Evolutionary conservation across 1,140 invertebrate genomes (phyloP).

Genomic region (Pogonomyrmex barbatus): DNA sequence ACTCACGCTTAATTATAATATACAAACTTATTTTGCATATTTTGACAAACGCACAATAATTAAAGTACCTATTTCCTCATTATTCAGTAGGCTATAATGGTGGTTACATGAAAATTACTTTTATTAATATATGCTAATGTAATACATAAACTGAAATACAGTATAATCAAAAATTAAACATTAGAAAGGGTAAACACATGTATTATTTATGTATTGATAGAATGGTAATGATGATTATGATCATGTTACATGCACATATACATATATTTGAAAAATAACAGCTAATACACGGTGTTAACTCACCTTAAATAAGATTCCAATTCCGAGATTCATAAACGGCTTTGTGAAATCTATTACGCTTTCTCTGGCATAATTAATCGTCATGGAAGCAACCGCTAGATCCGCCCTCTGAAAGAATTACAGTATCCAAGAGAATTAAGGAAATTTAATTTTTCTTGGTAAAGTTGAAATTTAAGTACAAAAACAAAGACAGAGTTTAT

Average conservation of each 20-base stretch:
- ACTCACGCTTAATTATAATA: neutral
- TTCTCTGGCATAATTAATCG: slow-evolving; percentile 94
- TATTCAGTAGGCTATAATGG: slow-evolving; percentile 11
- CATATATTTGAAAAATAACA: neutral
- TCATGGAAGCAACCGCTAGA: slow-evolving; percentile 92
- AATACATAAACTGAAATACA: slow-evolving; percentile 26
- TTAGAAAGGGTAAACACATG: slow-evolving; percentile 5
- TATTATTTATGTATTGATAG: neutral
- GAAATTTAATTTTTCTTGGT: slow-evolving; percentile 26
- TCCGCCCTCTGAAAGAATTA: slow-evolving; percentile 89
- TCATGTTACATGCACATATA: slow-evolving; percentile 12
- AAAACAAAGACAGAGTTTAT: neutral
- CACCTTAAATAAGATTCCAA: slow-evolving; percentile 93
- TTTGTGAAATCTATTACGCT: slow-evolving; percentile 96
- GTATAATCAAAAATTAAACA: slow-evolving; percentile 17
- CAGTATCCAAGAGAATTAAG: slow-evolving; percentile 6
- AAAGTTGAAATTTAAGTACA: neutral
- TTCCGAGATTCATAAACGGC: slow-evolving; percentile 95
- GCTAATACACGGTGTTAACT: slow-evolving; percentile 56
- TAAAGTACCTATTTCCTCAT: slow-evolving; percentile 12
- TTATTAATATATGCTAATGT: slow-evolving; percentile 27
- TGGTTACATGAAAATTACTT: slow-evolving; percentile 7
- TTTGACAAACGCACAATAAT: neutral
- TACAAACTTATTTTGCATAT: neutral
- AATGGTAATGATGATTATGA: neutral